Base-by-base conservation (phyloP, 2,888 invertebrate genomes). In the Orthonevra nobilis region DNA sequence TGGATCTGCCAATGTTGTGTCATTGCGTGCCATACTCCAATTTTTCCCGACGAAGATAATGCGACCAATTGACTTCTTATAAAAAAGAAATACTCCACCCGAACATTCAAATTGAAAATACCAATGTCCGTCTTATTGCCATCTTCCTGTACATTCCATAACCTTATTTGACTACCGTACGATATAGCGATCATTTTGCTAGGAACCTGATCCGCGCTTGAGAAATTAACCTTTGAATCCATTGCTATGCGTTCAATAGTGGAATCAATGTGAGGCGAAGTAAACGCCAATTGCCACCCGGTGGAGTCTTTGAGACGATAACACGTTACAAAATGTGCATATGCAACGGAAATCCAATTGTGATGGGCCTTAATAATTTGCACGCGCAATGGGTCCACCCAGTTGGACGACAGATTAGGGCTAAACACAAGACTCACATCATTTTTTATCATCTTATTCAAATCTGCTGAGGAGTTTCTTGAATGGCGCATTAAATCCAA, bases 1-100 rank as follows among this genome's bases (percentile, higher is more conserved):
- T 98, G 97, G 36, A 97, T 95, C 90, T 98, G 98, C 97, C 98
- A 99, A 89, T 98, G 97, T 85, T 98, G 97, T 0, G 98, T 97
- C 94, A 98, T 98, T 0, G 98, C 96, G 89, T 99, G 98, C 98
- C 98, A 99, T n/a, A 99, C 98, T 0, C 99, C 98, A 15, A 99
- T 96, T 89, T 98, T 98, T 3, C 97, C 97, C 4, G 93, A 93
- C 1, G 94, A 93, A 38, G 97, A 97, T 19, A 99, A 90, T 0
- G 98, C 98, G n/a, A 99, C 99, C 82, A 99, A 89, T 86, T 99
- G 99, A 82, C 96, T 97, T 0, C 99, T 98, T 86, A 99, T 98
- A 88, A 99, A 99, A 87, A 99, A 96, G 60, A 99, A 91, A 88
- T 97, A 96, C 86, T 99, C 98, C 5, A 99, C 97, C 0, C 96